A percentile compares a stretch with the other conserved stretches of the same genome.
Evolutionary conservation across 2,888 invertebrate genomes (phyloP).

Genomic region (Nomada fucata): DNA sequence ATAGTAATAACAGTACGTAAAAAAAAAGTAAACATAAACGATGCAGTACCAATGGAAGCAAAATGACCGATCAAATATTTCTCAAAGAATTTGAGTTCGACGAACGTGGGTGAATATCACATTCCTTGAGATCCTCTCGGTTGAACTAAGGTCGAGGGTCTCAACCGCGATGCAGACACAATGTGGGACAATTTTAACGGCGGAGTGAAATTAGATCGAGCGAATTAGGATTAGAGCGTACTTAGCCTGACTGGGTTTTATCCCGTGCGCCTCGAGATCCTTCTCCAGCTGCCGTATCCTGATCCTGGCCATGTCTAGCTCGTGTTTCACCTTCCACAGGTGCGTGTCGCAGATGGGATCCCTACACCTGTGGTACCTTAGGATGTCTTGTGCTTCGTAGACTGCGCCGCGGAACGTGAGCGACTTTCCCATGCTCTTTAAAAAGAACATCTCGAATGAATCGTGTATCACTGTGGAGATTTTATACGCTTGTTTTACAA

Average conservation of each 20-base stretch:
- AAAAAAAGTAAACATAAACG: too few relatives aligned
- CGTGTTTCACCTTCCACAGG: constrained; percentile 96
- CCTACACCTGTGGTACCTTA: constrained; percentile 90
- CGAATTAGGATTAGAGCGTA: constrained; percentile 59
- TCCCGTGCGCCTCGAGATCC: constrained; percentile 92
- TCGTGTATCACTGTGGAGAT: background rate
- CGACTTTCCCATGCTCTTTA: constrained; percentile 89
- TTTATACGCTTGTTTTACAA: background rate
- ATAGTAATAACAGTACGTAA: background rate
- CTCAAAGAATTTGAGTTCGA: background rate
- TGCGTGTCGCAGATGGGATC: constrained; percentile 93
- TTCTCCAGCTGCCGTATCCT: constrained; percentile 94
- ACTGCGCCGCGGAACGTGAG: constrained; percentile 93
- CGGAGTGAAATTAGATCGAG: constrained; percentile 24
- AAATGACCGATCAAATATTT: background rate
- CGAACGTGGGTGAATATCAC: too few relatives aligned
- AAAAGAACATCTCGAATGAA: constrained; percentile 71
- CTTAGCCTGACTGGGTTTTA: constrained; percentile 89
- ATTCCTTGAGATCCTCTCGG: constrained; percentile 25
- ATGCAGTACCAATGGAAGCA: background rate
- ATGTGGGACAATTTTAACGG: constrained; percentile 27
- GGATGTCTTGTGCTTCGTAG: constrained; percentile 91
- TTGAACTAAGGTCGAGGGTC: constrained; percentile 6
- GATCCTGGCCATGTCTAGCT: constrained; percentile 93
- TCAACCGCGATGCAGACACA: constrained; percentile 41